A percentile compares a stretch with the other conserved stretches of the same genome.
These are phyloP conservation scores for Tipula vernalis DNA, from an alignment of 2,888 invertebrate genomes.

Conservation along the genomic window DNA sequence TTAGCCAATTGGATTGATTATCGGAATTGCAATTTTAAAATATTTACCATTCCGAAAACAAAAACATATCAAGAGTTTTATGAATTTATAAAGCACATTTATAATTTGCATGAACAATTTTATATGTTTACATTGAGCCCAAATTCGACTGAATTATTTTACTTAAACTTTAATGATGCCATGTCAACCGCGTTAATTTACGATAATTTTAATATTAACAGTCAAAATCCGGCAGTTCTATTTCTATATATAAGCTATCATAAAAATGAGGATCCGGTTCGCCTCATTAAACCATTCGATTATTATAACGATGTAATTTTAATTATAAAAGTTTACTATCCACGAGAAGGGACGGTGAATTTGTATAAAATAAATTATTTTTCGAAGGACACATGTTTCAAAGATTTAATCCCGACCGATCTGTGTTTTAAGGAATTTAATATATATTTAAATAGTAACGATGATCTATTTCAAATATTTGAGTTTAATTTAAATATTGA, in stretches of 20 bases:
- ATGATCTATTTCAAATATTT: slow-evolving; percentile 72
- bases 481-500: slow-evolving; percentile 86
- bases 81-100: slow-evolving; percentile 77
- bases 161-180: neutral
- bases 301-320: slow-evolving; percentile 63
- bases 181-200: slow-evolving; percentile 28
- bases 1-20: slow-evolving; percentile 90
- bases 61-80: slow-evolving; percentile 78
- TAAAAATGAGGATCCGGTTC: slow-evolving; percentile 63
- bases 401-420: slow-evolving; percentile 84
- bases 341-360: slow-evolving; percentile 79
- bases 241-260: slow-evolving; percentile 76
- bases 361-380: slow-evolving; percentile 88
- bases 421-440: slow-evolving; percentile 82
- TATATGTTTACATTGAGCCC: slow-evolving; percentile 52
- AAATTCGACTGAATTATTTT: neutral
- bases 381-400: slow-evolving; percentile 71
- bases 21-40: slow-evolving; percentile 57
- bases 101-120: slow-evolving; percentile 55
- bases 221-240: slow-evolving; percentile 65
- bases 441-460: slow-evolving; percentile 65
- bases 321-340: slow-evolving; percentile 65
- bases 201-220: slow-evolving; percentile 59
- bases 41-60: slow-evolving; percentile 78
- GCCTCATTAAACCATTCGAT: slow-evolving; percentile 70